Base-by-base conservation (phyloP, 2,113 vertebrate species). In the Lichenostomus cassidix region DNA sequence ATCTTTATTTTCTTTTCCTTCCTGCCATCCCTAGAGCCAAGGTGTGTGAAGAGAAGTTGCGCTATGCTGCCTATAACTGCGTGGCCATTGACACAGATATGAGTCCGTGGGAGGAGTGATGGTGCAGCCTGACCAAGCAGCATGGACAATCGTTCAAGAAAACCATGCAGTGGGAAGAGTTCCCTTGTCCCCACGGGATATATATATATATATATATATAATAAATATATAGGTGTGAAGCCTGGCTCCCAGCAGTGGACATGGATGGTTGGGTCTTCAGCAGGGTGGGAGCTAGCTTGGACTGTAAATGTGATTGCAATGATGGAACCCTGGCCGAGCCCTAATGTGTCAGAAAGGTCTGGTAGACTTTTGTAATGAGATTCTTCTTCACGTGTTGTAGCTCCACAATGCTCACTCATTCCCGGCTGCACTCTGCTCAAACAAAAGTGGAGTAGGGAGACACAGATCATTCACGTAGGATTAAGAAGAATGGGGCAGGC, bases 41-140 rank as follows among this genome's bases (percentile, higher is more conserved):
- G 74, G 98, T 99, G 1, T 99, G 99, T 22, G 99, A 99, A 92
- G 99, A 99, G 97, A 99, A 99, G 95, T 97, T 99, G 77, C 99
- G 99, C 46, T 99, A 99, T 12, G 99, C 99, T 0, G 99, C 99
- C 3, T 99, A 99, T 95, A 99, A 99, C 97, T 99, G 99, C 10
- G 99, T 99, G 92, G 99, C 99, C 86, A 99, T 99, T 27, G 99
- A 99, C 96, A 99, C 99, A 7, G 99, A 99, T 79, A 99, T 99
- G 99, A 99, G 99, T 87, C 99, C 99, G 0, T 99, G 99, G 99
- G 99, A 99, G 49, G 99, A 99, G 94, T 99, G 98, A 98, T 74
- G 78, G 15, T 25, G 76, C 71, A 81, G 25, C 28, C 35, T 65
- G 74, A 79, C 41, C 2, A 5, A 90, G 7, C 86, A 80, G 65